phyloP scores from a whole-genome alignment of 2,113 vertebrate species.

The Pedionomus torquatus region DNA sequence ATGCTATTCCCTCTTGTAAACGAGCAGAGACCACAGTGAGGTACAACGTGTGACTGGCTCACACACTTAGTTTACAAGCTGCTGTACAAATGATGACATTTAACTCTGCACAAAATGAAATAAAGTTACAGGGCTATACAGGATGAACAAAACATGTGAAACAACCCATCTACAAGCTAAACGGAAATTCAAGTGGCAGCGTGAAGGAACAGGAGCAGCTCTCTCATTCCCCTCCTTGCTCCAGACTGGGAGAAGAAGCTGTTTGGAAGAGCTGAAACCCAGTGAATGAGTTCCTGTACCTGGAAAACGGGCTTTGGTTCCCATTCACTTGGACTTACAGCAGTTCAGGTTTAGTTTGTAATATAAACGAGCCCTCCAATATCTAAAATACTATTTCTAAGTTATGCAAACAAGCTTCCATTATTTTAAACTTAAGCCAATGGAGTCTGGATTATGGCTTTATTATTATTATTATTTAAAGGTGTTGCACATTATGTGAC shows the following conservation, averaged over 20 bases:
- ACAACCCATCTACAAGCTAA: not conserved
- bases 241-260: not conserved
- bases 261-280: not conserved
- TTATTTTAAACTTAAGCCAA: not conserved
- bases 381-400: not conserved
- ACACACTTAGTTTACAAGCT: not conserved
- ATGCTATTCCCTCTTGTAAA: not conserved
- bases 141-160: not conserved
- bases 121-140: not conserved
- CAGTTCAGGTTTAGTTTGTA: not conserved
- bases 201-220: not conserved
- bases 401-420: not conserved
- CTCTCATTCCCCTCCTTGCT: not conserved
- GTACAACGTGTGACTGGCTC: not conserved
- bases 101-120: not conserved
- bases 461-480: not conserved
- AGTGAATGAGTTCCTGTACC: not conserved
- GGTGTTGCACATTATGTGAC: rapidly evolving
- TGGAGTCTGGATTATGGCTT: not conserved
- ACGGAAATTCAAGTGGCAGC: not conserved
- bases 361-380: not conserved
- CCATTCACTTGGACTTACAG: not conserved
- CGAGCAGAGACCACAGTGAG: not conserved
- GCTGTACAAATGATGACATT: not conserved
- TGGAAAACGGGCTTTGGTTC: rapidly evolving